Base-by-base conservation (phyloP, 92 coral and sea anemone species). In the Porites lobata region DNA sequence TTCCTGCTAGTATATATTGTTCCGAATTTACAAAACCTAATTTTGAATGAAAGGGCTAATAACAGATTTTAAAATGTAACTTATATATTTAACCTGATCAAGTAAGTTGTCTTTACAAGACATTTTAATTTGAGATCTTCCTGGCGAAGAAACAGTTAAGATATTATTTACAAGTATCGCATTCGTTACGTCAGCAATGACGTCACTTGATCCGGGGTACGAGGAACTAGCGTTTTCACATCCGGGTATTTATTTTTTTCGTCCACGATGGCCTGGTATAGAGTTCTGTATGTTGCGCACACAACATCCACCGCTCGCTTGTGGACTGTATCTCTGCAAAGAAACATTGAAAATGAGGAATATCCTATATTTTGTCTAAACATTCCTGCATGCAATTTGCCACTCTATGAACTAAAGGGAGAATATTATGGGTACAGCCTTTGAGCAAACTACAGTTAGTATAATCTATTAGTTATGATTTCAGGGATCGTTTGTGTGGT, bases 151-250 rank as follows among this genome's bases (percentile, higher is more conserved):
- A 22, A 24, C 22, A 54, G 5, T 7, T 24, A 22, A 13, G 21
- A 11, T 2, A 66, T 9, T 65, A 80, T 66, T 65, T 66, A 80
- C 75, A 80, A 56, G 14, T 66, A 43, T 51, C 52, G 1, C n/a
- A 67, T 62, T 79, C 65, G 85, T 81, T 84, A 96, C 83, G 98
- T 95, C 79, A 96, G 68, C 64, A 96, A 85, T 54, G 96, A 90
- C 80, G 98, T 86, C 83, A 96, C 99, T 96, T 96, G 99, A 80
- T 95, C 96, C 50, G 96, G 96, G 65, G 97, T 96, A 61, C 99
- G 90, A 51, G 96, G 97, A 21, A 96, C 98, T 51, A 95, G 84
- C 51, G 94, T 90, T 50, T 89, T 87, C 6, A 95, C 93, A 79
- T 96, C 99, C 65, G 91, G 54, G 90, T 96, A 96, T 86, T 93